phyloP scores from a whole-genome alignment of 1,140 invertebrate species.

The Pseudomyrmex flavicornis region DNA sequence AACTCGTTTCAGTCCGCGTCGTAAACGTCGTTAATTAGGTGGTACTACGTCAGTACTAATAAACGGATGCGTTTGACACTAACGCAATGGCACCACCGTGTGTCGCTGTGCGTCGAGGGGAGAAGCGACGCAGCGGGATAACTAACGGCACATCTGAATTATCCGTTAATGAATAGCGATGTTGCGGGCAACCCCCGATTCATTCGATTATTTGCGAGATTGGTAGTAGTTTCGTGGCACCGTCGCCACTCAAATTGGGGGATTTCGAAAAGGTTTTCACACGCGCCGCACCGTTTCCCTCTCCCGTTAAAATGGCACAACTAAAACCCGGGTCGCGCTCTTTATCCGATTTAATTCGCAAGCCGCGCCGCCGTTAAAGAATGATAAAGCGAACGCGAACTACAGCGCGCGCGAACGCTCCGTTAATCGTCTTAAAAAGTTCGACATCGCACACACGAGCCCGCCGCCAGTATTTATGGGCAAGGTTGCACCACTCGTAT shows the following conservation, averaged over 20 bases:
- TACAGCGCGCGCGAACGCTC: neutral
- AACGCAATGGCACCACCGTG: slow-evolving; percentile 66
- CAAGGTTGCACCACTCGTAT: neutral
- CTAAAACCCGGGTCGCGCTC: neutral
- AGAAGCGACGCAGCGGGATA: slow-evolving; percentile 33
- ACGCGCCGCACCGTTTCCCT: neutral
- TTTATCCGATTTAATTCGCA: slow-evolving; percentile 25
- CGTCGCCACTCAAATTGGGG: slow-evolving; percentile 32
- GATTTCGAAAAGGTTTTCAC: slow-evolving; percentile 39
- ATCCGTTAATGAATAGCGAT: slow-evolving; percentile 80
- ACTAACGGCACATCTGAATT: slow-evolving; percentile 73
- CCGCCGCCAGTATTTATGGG: neutral
- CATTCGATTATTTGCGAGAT: slow-evolving; percentile 80
- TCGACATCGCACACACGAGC: neutral
- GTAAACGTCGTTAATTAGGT: slow-evolving; percentile 69
- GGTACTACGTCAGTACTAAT: slow-evolving; percentile 76
- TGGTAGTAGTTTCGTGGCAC: slow-evolving; percentile 59
- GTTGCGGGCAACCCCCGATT: slow-evolving; percentile 76
- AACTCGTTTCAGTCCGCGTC: slow-evolving; percentile 61
- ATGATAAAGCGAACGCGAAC: neutral
- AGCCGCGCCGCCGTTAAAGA: neutral
- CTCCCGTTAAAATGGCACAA: slow-evolving; percentile 35
- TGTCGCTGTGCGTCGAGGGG: neutral
- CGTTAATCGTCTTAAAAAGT: slow-evolving; percentile 15
- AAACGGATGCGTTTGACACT: slow-evolving; percentile 74